Evolutionary conservation across 1,140 invertebrate genomes (phyloP), one percentile per base, ranked within the genome.

Genomic region (Pinna nobilis): DNA sequence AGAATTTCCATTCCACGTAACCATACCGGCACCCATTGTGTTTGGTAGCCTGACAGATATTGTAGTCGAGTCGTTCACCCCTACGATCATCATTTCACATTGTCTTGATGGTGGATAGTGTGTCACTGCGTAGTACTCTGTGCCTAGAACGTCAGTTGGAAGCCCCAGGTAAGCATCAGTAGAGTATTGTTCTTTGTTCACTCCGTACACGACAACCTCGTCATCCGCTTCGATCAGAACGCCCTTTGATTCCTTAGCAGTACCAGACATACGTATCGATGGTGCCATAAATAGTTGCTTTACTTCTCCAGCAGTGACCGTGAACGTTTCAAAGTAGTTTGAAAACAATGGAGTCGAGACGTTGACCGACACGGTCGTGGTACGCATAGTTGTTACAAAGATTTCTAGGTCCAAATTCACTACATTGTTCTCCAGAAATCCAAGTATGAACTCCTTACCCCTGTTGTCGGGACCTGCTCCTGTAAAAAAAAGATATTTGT

Each of bases 91-190:
- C 15, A 79, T 47, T 41, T 80, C 68, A 18, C 66, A 35, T 20
- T 73, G 37, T 44, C 57, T 41, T n/a, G 44, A 32, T 23, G 77
- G 64, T 4, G 78, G 78, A n/a, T 68, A 65, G 55, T 80, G 84
- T 0, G 76, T 72, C 6, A 86, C 61, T 3, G 81, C 65, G 57
- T 82, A 86, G 69, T 87, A 86, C 15, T 82, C 75, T 11, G 25
- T 76, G 13, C 82, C 82, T 7, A 86, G 61, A 4, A 80, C 78
- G 30, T 85, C 74, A 1, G 64, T 66, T 5, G 85, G 85, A 9
- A 86, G 57, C 3, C 79, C 83, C 9, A 86, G 60, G 64, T 79
- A 87, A 13, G 79, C 84, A 59, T 87, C 85, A 11, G 75, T 82
- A 3, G 84, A 82, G 20, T 79, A 79, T 3, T 37, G 53, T 28